Base-by-base conservation (phyloP, 1,140 invertebrate species). In the Ceratina australensis region DNA sequence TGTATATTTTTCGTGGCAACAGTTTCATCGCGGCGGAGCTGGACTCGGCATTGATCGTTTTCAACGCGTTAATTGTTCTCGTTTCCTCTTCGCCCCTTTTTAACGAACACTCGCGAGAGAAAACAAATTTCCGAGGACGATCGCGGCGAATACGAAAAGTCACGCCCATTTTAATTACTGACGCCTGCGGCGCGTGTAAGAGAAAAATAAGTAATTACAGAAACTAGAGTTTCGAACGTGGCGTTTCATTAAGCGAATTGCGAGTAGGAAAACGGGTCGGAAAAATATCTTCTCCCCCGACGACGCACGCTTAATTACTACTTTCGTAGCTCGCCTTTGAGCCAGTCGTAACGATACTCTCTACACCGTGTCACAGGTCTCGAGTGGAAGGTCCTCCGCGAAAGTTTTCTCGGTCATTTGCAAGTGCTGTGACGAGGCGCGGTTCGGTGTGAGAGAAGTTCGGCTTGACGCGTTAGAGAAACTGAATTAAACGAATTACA, bases 391-490 rank as follows among this genome's bases (percentile, higher is more conserved):
- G 52, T 72, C 49, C 33, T 10, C 20, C 10, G 22, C 1, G 57
- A 72, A 72, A 72, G 56, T 28, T 73, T 73, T 56, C n/a, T 50
- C 49, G 22, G 49, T 49, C 72, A 65, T 73, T 73, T 73, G 72
- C 56, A n/a, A n/a, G 61, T 18, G 2, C 26, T 47, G 65, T 66
- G 66, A 74, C 72, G 72, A 74, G 61, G 54, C 33, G 10, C 50
- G 61, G 66, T 74, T 20, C 60, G 56, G 72, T 74, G 52, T 42
- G 18, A 24, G 24, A 20, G 60, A 42, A 42, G 33, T 42, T 42
- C n/a, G 20, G 18, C 50, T 33, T 15, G 18, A 28, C 22, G 16
- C 18, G 5, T 24, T 42, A 18, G 63, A 18, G 57, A 60, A 61
- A 72, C 57, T 61, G 18, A 33, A 18, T 61, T 63, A 72, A 72